A percentile compares a stretch with the other conserved stretches of the same genome.
Conservation (phyloP, 2,888 invertebrate species). For the Calliscelio sp. region DNA sequence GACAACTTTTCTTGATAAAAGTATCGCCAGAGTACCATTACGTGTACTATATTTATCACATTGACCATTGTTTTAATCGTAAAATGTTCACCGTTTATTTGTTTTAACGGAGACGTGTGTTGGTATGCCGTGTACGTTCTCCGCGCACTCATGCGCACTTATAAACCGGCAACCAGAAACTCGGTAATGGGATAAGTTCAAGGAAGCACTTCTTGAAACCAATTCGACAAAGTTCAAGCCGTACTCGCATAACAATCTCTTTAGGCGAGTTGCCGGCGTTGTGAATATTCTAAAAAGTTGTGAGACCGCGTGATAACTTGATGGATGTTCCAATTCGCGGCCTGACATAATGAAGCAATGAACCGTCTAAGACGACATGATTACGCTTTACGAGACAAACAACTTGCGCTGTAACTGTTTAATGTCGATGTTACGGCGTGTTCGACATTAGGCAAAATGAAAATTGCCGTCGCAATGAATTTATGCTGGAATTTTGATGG, state of each 20-base stretch:
- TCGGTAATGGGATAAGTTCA: constrained; percentile 82
- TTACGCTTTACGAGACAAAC: constrained; percentile 40
- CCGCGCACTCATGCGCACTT: constrained; percentile 49
- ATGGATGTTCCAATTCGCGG: constrained; percentile 49
- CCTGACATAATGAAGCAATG: constrained; percentile 48
- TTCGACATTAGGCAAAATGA: constrained; percentile 14
- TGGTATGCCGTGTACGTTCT: constrained; percentile 49
- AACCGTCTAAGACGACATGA: constrained; percentile 41
- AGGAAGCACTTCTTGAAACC: constrained; percentile 76
- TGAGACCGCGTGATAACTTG: constrained; percentile 51
- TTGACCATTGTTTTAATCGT: constrained; percentile 66
- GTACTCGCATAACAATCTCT: constrained; percentile 75
- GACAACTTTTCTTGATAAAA: constrained; percentile 53
- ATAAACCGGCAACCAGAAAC: constrained; percentile 70
- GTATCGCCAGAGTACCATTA: constrained; percentile 55
- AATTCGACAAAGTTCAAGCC: constrained; percentile 77
- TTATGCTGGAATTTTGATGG: not conserved
- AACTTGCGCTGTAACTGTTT: constrained; percentile 34
- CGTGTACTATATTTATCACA: constrained; percentile 59
- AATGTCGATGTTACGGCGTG: not conserved
- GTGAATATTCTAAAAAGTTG: constrained; percentile 66
- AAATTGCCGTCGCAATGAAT: not conserved
- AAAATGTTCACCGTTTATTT: constrained; percentile 63
- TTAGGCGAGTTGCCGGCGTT: constrained; percentile 71
- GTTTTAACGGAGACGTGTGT: constrained; percentile 54